Evolutionary conservation across 1,140 invertebrate genomes (phyloP).

Genomic region (Eciton burchellii): DNA sequence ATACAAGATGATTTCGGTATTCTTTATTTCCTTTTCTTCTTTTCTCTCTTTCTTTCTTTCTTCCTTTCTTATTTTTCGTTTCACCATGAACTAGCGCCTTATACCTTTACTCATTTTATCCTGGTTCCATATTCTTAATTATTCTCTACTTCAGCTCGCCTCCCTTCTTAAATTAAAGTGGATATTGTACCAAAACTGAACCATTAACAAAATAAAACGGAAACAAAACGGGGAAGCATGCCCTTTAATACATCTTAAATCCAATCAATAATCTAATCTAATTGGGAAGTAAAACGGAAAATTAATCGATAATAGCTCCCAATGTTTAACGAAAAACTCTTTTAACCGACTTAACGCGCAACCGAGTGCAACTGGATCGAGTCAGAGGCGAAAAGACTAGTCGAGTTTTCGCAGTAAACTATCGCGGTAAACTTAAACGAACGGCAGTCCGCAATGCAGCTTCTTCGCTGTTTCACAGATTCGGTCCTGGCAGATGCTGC

Average conservation of each 20-base stretch:
- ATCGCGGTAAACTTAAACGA: not conserved
- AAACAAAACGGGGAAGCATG: conserved; percentile 33
- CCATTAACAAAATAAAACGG: conserved; percentile 66
- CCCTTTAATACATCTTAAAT: conserved; percentile 60
- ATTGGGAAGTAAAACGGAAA: too few relatives aligned
- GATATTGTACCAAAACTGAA: conserved; percentile 14
- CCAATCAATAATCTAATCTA: too few relatives aligned
- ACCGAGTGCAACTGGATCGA: not conserved
- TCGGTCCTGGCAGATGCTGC: conserved; percentile 17
- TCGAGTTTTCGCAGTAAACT: conserved; percentile 11
- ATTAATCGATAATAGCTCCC: too few relatives aligned
- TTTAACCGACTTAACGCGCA: not conserved
- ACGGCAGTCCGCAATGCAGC: not conserved
- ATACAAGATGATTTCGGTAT: conserved; percentile 12
- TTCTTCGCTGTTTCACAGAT: not conserved
- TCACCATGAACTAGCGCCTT: not conserved
- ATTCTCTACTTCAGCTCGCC: conserved; percentile 1
- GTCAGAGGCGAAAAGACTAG: not conserved
- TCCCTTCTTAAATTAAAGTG: not conserved
- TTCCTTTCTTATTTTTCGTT: conserved; percentile 2
- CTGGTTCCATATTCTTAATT: conserved; percentile 28
- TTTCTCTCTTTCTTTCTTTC: not conserved
- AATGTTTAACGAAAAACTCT: not conserved
- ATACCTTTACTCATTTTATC: conserved; percentile 14
- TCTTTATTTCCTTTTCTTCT: not conserved